Evolutionary conservation across 2,888 invertebrate genomes (phyloP), one percentile per base, ranked within the genome.

Genomic region (Callinectes sapidus): DNA sequence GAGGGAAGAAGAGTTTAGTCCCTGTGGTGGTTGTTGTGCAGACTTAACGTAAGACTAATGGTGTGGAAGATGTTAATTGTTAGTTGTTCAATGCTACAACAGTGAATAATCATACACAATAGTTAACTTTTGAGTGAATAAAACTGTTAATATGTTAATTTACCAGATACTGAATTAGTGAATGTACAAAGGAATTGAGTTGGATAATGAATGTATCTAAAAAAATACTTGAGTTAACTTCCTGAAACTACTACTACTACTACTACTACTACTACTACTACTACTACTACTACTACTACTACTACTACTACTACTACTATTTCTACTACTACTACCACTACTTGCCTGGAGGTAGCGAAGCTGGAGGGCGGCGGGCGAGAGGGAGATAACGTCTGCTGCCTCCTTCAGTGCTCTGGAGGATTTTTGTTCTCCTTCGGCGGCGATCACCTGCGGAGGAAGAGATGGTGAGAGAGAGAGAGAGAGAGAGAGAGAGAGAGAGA

Each of bases 351-450:
- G 91, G 87, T 94, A 94, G 39, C 94, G 93, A 10, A 94, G 94
- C 92, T 94, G 94, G 23, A 94, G 91, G 85, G 94, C 94, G n/a
- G 94, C 93, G 32, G 94, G 94, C 23, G 93, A 88, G 39, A 93
- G 91, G 77, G 93, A 90, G 85, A 94, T 90, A 35, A 94, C 94
- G 5, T 94, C 94, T 8, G 94, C 94, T 14, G 94, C 94, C 48
- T 94, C 93, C 54, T 94, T 94, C n/a, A 94, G 92, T 90, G 94
- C 93, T 39, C 94, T 90, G 39, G 94, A 94, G 10, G 94, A 90
- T 77, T 94, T 94, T 61, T 94, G 94, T 54, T 94, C 94, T 32
- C 94, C 94, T 35, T 94, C 94, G 10, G 94, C 94, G 8, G 94
- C 94, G 55, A 94, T 94, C 35, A 94, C 94, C 94, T 94, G 93